Base-by-base conservation (phyloP, 2,113 vertebrate species). In the Tamias sibiricus region DNA sequence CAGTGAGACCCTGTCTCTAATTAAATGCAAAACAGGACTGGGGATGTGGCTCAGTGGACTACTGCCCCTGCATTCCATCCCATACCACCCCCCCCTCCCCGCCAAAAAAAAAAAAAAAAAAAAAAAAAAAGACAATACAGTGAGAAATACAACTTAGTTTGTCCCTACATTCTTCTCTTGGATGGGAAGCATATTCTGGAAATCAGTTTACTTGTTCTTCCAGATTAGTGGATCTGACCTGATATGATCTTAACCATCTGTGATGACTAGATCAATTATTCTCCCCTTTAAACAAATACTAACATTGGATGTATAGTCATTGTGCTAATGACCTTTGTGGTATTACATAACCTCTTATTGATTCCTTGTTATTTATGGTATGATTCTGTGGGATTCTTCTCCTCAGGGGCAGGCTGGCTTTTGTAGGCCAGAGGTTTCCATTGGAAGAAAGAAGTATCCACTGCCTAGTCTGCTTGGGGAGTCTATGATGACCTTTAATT, bases 271-370 rank as follows among this genome's bases (percentile, higher is more conserved):
- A 47, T 72, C n/a, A 66, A 13, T 84, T 87, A 30, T 57, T 92
- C 62, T 93, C 30, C 26, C 49, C 20, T 88, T 88, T 69, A 87
- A 92, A 69, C 3, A 71, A 12, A 57, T 64, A 24, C 47, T 87
- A 47, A 76, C 49, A 32, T 35, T 84, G 44, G 64, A 52, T 87
- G 47, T 40, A 69, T 77, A 72, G 22, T 76, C n/a, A 64, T 28
- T 76, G 77, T 88, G 83, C 49, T 94, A 64, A 66, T 90, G 95
- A 93, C 72, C 93, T 91, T 94, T 82, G 57, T 77, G 69, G 74
- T 74, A 42, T 93, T 96, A 68, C 1, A 54, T 57, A 88, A 90
- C 14, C 44, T 49, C 42, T 44, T 77, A 79, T 47, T 62, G 95
- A 87, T 91, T 88, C 47, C 47, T 90, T 40, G 22, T 92, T 94